Evolutionary conservation across 2,888 invertebrate species (phyloP), one percentile per base, ranked within the genome.

Genomic region (Caenorhabditis uteleia): DNA sequence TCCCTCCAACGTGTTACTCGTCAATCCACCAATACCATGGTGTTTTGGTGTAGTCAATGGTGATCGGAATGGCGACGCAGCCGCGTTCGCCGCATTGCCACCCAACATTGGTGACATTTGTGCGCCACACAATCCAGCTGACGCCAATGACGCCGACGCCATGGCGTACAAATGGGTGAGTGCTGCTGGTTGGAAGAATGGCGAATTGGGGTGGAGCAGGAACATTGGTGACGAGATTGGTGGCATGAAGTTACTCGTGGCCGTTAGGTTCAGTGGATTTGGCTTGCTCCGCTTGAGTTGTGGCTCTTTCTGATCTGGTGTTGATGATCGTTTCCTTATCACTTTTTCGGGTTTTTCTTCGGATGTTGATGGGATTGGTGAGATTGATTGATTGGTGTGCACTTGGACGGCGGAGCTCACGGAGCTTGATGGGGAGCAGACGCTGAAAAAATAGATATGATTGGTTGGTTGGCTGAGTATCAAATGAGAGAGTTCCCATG

Each of bases 51-150:
- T 56, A 1, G 56, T 45, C 36, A 59, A 21, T 6, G 62, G 55
- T 10, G 62, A 60, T 14, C 60, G 39, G 47, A 70, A 70, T 27
- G 67, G 70, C 4, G 58, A 57, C 16, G 49, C 47, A 16, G 42
- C 25, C 7, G 60, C 40, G n/a, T n/a, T n/a, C 4, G 58, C 54
- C 16, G 49, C 47, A 16, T 36, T 20, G 3, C 57, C 40, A 8
- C 49, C 23, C 23, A 68, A 33, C 12, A 61, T 38, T 7, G 67
- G 65, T 10, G 68, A 65, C 20, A 65, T 64, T n/a, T 68, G 60
- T 14, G 70, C 61, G 25, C 70, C 70, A 47, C 65, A 70, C 1
- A 70, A 33, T 1, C 61, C 58, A 0, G 70, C 70, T 2, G 70
- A 70, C 4, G 62, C 59, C 12, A 74, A 25, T 10, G 65, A 59